phyloP scores from a whole-genome alignment of 2,113 vertebrate genomes.

The Leiothrix lutea region DNA sequence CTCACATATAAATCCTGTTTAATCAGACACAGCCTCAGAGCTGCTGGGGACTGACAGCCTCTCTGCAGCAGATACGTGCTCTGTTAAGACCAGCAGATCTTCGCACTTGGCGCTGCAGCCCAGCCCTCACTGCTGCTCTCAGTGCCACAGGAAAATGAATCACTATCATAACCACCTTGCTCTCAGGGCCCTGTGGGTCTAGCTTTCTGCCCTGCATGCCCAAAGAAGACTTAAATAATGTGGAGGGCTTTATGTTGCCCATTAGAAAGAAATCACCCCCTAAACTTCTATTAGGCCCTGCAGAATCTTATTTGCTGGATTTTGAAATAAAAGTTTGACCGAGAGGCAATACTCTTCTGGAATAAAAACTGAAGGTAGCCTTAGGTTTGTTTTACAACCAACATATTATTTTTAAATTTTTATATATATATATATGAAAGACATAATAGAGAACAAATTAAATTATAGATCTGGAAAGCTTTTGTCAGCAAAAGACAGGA shows the following conservation, averaged over 20 bases:
- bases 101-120: neutral
- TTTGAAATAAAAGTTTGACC: neutral
- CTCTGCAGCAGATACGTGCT: neutral
- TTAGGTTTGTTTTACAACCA: neutral
- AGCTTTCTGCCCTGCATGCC: neutral
- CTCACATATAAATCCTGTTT: slow-evolving; percentile 39
- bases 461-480: neutral
- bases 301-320: neutral
- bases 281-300: neutral
- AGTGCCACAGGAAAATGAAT: neutral
- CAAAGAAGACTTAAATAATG: neutral
- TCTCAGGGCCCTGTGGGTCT: neutral
- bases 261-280: neutral
- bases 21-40: slow-evolving; percentile 1
- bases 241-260: neutral
- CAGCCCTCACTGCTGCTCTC: neutral
- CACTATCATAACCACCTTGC: neutral
- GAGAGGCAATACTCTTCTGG: neutral
- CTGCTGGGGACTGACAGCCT: slow-evolving; percentile 1
- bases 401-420: neutral
- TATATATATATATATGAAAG: neutral
- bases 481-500: neutral
- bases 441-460: neutral
- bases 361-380: neutral
- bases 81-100: neutral